Evolutionary conservation across 2,113 vertebrate species (phyloP), one percentile per base, ranked within the genome.

Genomic region (Antennarius striatus): DNA sequence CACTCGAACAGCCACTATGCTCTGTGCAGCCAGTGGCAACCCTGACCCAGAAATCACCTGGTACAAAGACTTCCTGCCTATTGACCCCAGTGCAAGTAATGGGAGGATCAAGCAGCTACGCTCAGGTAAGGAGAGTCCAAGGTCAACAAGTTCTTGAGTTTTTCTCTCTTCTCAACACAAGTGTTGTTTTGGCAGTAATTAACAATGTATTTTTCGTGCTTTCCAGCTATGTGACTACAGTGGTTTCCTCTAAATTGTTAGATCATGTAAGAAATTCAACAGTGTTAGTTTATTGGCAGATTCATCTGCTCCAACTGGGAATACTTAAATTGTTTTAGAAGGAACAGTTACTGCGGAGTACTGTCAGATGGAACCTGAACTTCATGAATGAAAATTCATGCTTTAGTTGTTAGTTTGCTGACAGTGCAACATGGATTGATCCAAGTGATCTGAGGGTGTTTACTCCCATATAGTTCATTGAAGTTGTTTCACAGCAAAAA

Each of bases 61-160:
- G 98, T 99, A 97, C 81, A 99, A 99, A 85, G 98, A 99, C 80
- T 98, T 99, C 89, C 90, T 99, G 68, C 98, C 98, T 0, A 97
- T 99, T 2, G 96, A 99, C 86, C 96, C 98, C 74, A 94, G 91
- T 4, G 81, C 94, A 46, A 98, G 96, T 93, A 95, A 94, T 0
- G 97, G 97, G 22, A 92, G 98, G 49, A 98, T 99, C 74, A 99
- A 98, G 59, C 98, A 98, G 63, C 93, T 99, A 72, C 92, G 96
- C 81, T 99, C 98, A 91, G 98, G 98, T 99, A 93, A 82, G 76
- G 3, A 70, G 57, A 63, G 12, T 22, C n/a, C 22, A 1, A 10
- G 42, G 9, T 16, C 5, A 15, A 13, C 17, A 9, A 17, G 3
- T 11, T 17, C 2, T 6, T 62, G 14, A 10, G 5, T 3, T 59